Evolutionary conservation across 2,888 invertebrate genomes (phyloP).

Genomic region (Noctua fimbriata): DNA sequence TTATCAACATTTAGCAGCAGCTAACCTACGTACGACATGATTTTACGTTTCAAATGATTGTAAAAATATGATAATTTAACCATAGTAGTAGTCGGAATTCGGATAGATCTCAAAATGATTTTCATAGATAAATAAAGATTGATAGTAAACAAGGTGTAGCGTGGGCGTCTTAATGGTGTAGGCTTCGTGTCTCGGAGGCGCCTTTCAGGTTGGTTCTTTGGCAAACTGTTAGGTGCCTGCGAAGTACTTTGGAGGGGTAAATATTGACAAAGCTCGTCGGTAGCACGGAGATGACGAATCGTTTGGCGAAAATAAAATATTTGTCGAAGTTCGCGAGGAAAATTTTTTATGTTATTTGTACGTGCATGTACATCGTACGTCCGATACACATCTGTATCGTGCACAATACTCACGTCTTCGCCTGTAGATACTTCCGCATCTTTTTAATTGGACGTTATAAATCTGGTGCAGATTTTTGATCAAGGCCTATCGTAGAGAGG

Average conservation of each 20-base stretch:
- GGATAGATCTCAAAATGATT: constrained; percentile 51
- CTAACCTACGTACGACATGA: constrained; percentile 29
- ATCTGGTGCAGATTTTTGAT: constrained; percentile 48
- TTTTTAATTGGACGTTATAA: constrained; percentile 60
- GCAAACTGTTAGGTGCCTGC: constrained; percentile 59
- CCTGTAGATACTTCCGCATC: constrained; percentile 49
- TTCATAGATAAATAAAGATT: constrained; percentile 62
- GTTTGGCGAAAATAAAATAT: constrained; percentile 65
- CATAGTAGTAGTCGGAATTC: constrained; percentile 35
- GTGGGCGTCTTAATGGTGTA: constrained; percentile 67
- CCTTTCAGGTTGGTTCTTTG: constrained; percentile 73
- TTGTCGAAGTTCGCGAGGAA: constrained; percentile 30
- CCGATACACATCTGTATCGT: constrained; percentile 51
- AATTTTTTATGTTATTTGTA: constrained; percentile 39
- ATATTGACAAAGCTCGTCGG: constrained; percentile 78
- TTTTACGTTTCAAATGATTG: constrained; percentile 44
- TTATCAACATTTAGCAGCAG: constrained; percentile 44
- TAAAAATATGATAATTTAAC: constrained; percentile 61
- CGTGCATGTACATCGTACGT: constrained; percentile 8
- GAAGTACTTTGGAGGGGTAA: constrained; percentile 66
- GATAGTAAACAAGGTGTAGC: constrained; percentile 66
- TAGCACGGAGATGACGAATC: constrained; percentile 64
- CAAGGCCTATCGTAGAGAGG: constrained; percentile 33
- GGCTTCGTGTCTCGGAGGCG: constrained; percentile 70
- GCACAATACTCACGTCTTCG: constrained; percentile 53